These are phyloP conservation scores for Trypoxylon attenuatum DNA, from an alignment of 2,888 invertebrate species.

Conservation along the genomic window DNA sequence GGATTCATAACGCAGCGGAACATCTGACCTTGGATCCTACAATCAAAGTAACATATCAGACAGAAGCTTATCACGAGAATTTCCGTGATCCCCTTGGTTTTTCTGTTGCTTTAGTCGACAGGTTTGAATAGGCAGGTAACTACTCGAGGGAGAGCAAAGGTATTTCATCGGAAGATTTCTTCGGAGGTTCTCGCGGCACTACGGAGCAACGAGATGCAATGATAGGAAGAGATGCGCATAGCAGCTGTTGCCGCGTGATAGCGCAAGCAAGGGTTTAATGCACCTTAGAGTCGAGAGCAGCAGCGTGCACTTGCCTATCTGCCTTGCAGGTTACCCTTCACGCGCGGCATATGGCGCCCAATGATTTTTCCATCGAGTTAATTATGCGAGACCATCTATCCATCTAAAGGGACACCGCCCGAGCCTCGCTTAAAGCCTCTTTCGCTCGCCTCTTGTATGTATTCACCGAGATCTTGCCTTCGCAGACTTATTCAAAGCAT, in stretches of 20 bases:
- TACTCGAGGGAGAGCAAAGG: neutral
- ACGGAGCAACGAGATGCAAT: constrained; percentile 55
- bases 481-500: no score
- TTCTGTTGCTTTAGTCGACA: no score
- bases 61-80: no score
- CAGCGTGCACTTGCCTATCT: constrained; percentile 50
- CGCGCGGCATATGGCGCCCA: constrained; percentile 70
- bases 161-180: constrained; percentile 29
- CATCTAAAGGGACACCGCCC: constrained; percentile 54
- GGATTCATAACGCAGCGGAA: no score
- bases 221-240: constrained; percentile 66
- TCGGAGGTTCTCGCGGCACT: constrained; percentile 18
- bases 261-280: constrained; percentile 63
- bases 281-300: constrained; percentile 54
- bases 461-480: no score
- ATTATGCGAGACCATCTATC: constrained; percentile 66
- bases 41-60: no score
- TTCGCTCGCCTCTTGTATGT: no score
- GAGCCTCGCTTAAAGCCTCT: neutral
- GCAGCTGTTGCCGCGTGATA: constrained; percentile 73
- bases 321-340: constrained; percentile 55
- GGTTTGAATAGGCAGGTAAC: no score
- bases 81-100: no score
- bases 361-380: constrained; percentile 65
- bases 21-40: no score